Base-by-base conservation (phyloP, 2,797 vertebrate species). In the Etheostoma perlongum region DNA sequence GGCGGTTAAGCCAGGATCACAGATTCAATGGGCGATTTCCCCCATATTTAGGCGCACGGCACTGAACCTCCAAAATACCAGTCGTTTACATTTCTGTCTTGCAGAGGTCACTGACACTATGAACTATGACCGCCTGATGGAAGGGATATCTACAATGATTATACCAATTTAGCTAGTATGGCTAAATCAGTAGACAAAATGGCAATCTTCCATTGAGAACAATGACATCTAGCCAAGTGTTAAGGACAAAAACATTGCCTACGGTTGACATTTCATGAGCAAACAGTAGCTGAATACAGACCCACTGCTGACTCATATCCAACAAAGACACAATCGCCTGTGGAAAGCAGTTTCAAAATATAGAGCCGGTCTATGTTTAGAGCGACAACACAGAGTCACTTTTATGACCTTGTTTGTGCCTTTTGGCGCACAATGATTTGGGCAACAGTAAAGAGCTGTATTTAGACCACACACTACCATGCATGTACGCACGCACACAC, bases 351-450 rank as follows among this genome's bases (percentile, higher is more conserved):
- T 46, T 78, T 76, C 51, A 90, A 76, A 92, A 88, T 57, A 68
- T n/a, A 82, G 75, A 81, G 67, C 27, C 3, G 8, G 19, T 81
- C 88, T 85, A 86, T 80, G 85, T 91, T 90, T 88, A 84, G 85
- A 84, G 76, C 68, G 19, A 78, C 81, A 79, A 79, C 85, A 84
- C 85, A 87, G 85, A 86, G 88, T 88, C 87, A 82, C 79, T 83
- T 85, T 85, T 85, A 83, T 87, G 89, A 91, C 91, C 89, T 92
- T 91, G 85, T 85, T 89, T 88, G 72, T 85, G 81, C 85, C 86
- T 87, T 84, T 85, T 86, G 85, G 85, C 83, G 7, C 74, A 85
- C 59, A 9, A 76, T 83, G 72, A 88, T 86, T 90, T 81, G 77
- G 70, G 85, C 79, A 86, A 83, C 62, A 76, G 79, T 82, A 72